phyloP scores from a whole-genome alignment of 2,888 invertebrate species.

The Chrysolina americana region DNA sequence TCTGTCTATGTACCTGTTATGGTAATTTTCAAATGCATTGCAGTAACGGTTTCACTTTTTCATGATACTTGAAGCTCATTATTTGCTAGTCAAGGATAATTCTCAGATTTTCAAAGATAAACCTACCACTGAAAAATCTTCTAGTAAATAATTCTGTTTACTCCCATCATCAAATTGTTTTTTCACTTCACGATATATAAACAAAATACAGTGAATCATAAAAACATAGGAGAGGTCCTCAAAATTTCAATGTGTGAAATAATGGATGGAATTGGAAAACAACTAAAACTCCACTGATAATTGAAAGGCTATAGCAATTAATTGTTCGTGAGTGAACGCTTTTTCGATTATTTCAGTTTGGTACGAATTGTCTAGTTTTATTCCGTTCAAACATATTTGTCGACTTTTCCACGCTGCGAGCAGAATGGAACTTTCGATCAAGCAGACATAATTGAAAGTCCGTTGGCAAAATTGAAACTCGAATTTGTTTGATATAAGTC shows the following conservation, averaged over 20 bases:
- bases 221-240: too few species aligned
- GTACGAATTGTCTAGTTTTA: neutral
- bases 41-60: too few species aligned
- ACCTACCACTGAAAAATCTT: too few species aligned
- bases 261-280: neutral
- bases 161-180: too few species aligned
- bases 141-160: too few species aligned
- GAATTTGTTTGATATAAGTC: neutral
- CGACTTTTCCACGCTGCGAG: slow-evolving; percentile 37
- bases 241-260: neutral
- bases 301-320: neutral
- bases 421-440: slow-evolving; percentile 39
- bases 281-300: neutral
- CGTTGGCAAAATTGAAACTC: slow-evolving; percentile 37
- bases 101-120: too few species aligned
- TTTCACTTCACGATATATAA: too few species aligned
- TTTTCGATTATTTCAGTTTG: slow-evolving; percentile 3
- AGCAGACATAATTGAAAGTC: slow-evolving; percentile 40
- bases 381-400: slow-evolving; percentile 25
- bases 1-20: too few species aligned
- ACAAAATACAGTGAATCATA: too few species aligned
- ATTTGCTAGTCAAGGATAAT: too few species aligned
- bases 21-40: too few species aligned
- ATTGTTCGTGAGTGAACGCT: neutral
- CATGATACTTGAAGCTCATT: too few species aligned